A percentile compares a stretch with the other conserved stretches of the same genome.
Conservation (phyloP, 2,113 vertebrate species). For the Arenaria interpres region DNA sequence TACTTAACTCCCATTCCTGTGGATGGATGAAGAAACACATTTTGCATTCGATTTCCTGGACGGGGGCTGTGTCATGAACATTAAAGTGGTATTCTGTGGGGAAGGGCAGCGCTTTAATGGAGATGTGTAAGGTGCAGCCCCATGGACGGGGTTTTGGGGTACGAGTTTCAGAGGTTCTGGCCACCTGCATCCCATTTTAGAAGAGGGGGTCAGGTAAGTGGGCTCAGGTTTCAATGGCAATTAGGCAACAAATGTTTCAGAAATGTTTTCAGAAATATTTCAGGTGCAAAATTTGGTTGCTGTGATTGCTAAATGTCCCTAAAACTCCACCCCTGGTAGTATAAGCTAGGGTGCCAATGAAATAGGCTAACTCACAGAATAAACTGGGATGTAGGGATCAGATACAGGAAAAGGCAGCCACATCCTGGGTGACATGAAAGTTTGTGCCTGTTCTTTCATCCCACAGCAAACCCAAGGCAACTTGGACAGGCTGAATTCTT, state of each 20-base stretch:
- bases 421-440: neutral
- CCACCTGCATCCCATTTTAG: neutral
- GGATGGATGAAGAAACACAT: neutral
- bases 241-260: neutral
- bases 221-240: neutral
- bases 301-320: neutral
- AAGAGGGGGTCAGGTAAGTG: neutral
- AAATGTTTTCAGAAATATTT: neutral
- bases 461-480: neutral
- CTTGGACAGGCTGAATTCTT: neutral
- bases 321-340: neutral
- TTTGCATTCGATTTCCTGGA: neutral
- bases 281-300: neutral
- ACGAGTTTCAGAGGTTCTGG: neutral
- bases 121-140: neutral
- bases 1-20: neutral
- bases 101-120: neutral
- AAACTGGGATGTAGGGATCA: neutral
- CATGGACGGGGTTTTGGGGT: neutral
- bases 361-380: neutral
- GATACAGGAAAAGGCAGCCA: neutral
- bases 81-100: neutral
- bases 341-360: neutral
- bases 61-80: neutral
- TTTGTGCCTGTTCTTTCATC: neutral